Evolutionary conservation across 2,113 vertebrate species (phyloP).

Genomic region (Dascyllus trimaculatus): DNA sequence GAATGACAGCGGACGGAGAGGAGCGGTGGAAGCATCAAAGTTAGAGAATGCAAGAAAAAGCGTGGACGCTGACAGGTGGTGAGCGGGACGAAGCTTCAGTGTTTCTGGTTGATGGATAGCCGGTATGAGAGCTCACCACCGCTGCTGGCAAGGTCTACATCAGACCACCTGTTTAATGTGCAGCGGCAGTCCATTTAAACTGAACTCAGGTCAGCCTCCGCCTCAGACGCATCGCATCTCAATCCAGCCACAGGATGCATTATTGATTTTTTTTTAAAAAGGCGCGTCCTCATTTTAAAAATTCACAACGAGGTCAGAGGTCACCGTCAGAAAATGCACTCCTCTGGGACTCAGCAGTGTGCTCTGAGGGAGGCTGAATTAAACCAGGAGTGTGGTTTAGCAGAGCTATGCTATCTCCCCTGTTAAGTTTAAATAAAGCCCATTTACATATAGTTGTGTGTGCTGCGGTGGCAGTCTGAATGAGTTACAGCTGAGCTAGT

Average conservation of each 20-base stretch:
- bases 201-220: conserved; percentile 35
- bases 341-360: background rate
- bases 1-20: background rate
- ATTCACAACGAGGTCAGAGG: conserved; percentile 11
- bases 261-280: background rate
- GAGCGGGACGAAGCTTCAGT: background rate
- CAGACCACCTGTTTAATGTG: conserved; percentile 33
- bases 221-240: background rate
- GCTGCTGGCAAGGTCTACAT: conserved; percentile 16
- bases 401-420: conserved; percentile 5
- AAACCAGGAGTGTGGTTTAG: conserved; percentile 3
- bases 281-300: background rate
- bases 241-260: background rate
- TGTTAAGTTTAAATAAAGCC: conserved; percentile 5
- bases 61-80: background rate
- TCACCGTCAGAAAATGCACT: background rate
- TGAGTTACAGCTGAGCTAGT: conserved; percentile 15
- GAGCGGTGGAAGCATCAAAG: background rate
- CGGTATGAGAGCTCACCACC: background rate
- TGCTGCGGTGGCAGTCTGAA: background rate
- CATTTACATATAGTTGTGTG: conserved; percentile 3
- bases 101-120: conserved; percentile 1
- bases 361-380: background rate
- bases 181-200: conserved; percentile 36
- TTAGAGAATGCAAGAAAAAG: background rate